These are phyloP conservation scores for Menidia menidia DNA, from an alignment of 2,797 vertebrate species.

Conservation along the genomic window DNA sequence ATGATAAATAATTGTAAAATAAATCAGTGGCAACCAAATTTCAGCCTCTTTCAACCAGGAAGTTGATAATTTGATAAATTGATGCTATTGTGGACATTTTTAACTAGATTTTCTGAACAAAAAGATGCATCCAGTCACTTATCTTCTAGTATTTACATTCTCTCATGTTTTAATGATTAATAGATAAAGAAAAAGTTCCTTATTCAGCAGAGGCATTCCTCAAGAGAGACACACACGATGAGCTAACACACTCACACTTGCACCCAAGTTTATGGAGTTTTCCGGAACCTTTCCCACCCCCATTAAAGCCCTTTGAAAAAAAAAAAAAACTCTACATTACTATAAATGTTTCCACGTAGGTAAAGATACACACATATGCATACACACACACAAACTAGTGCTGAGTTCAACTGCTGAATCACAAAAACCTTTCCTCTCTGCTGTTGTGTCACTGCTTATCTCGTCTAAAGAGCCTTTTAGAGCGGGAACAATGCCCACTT, in stretches of 20 bases:
- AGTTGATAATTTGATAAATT: background rate
- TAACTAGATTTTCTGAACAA: background rate
- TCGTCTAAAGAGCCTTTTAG: constrained; percentile 60
- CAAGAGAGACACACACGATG: background rate
- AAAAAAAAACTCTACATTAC: constrained; percentile 31
- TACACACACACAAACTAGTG: constrained; percentile 25
- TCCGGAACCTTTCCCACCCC: constrained; percentile 45
- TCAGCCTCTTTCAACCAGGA: background rate
- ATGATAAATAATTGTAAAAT: background rate
- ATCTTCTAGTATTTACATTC: background rate
- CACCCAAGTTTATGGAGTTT: constrained; percentile 16
- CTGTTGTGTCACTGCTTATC: constrained; percentile 54
- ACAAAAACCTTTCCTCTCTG: constrained; percentile 44
- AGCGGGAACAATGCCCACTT: constrained; percentile 42
- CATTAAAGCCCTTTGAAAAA: constrained; percentile 28
- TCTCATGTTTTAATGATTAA: background rate
- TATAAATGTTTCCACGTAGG: constrained; percentile 22
- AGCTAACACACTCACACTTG: constrained; percentile 18
- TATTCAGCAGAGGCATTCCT: background rate
- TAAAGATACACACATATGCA: constrained; percentile 24
- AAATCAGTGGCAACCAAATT: background rate
- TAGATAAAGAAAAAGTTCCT: background rate
- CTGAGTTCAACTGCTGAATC: constrained; percentile 47
- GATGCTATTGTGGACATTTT: too few relatives aligned
- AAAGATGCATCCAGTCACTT: background rate